Base-by-base conservation (phyloP, 2,888 invertebrate genomes). In the Camponotus fellah region DNA sequence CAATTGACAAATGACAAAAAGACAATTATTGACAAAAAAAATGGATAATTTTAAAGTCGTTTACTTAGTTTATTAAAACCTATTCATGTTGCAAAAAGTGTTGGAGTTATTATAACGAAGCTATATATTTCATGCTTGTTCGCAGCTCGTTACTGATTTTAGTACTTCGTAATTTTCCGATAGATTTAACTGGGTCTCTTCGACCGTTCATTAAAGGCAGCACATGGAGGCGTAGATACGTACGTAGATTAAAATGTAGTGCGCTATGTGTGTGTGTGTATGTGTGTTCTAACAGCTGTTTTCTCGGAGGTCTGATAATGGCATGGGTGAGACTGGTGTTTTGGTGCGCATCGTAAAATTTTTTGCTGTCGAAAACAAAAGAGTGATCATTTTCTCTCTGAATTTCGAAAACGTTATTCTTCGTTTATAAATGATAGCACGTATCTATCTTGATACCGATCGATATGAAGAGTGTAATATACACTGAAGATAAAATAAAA, bases 241-340 rank as follows among this genome's bases (percentile, higher is more conserved):
- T 40, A 66, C 40, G 5, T 68, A 56, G 40, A 77, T 77, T 56
- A 77, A 77, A 77, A 77, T 76, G 68, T n/a, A 64, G 40, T 26
- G 1, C 17, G 40, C 26, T 37, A n/a, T 43, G 37, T 65, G 76
- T 56, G 68, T 77, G 68, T 68, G 37, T 65, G 76, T 56, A 56
- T 77, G 68, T 68, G 56, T 69, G 69, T 56, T 40, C 34, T 40
- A 69, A 69, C 40, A 56, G 69, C 40, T 68, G 68, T 77, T 49
- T 49, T 77, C 49, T 77, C 53, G 40, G 40, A 62, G 26, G 26
- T 32, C n/a, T 32, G 26, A 14, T 76, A 68, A 77, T 69, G 40
- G 77, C 53, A 66, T 37, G 10, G 26, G 40, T 62, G n/a, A 62
- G 32, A 43, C 56, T 8, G 68, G 14, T 56, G n/a, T 68, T 76